Conservation (phyloP, 2,888 invertebrate genomes). For the Luperina testacea region DNA sequence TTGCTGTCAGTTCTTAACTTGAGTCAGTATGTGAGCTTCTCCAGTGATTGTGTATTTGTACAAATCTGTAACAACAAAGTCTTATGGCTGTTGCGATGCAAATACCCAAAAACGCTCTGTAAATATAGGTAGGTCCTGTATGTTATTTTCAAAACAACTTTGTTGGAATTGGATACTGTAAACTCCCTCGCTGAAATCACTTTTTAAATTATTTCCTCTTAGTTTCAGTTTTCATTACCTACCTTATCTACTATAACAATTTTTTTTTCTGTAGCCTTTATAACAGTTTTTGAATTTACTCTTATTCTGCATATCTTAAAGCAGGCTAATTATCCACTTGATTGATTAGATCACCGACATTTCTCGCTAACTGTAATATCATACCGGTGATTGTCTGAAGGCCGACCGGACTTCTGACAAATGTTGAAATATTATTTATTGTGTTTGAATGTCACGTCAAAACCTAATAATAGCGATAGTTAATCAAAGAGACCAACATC, state of each 20-base stretch:
- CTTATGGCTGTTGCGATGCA: neutral
- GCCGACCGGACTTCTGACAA: conserved; percentile 65
- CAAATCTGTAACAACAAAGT: neutral
- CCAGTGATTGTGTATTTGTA: neutral
- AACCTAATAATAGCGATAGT: conserved; percentile 34
- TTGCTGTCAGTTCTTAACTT: conserved; percentile 5
- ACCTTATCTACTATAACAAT: neutral
- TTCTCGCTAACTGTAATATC: conserved; percentile 49
- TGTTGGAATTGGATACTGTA: neutral
- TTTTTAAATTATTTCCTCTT: neutral
- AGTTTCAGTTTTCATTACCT: neutral
- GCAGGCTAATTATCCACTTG: conserved; percentile 9
- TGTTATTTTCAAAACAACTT: neutral
- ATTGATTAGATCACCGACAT: conserved; percentile 48
- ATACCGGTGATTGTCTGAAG: conserved; percentile 69
- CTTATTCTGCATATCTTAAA: neutral
- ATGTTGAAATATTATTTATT: conserved; percentile 73
- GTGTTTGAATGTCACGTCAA: conserved; percentile 70
- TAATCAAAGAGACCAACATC: conserved; percentile 48
- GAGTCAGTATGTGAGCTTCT: neutral
- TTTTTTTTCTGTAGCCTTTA: neutral
- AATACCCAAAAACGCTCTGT: neutral
- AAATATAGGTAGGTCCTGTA: neutral
- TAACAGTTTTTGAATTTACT: neutral
- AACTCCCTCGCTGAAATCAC: neutral